phyloP scores from a whole-genome alignment of 92 coral and sea anemone species.

The Parazoanthus atlanticus region DNA sequence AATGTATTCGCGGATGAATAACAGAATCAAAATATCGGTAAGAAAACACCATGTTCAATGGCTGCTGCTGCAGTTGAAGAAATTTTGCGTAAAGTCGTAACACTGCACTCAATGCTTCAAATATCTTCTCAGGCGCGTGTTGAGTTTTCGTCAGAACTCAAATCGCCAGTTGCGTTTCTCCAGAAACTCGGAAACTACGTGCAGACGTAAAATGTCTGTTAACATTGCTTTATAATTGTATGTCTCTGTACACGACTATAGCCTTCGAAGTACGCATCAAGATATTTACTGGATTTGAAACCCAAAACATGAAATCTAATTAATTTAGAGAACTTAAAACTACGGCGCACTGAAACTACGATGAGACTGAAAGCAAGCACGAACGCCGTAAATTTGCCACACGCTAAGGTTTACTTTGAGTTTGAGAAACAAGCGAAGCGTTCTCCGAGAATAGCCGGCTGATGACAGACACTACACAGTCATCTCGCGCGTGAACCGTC shows the following conservation, averaged over 20 bases:
- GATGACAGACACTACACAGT: not conserved
- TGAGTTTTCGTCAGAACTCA: not conserved
- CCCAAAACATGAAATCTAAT: not conserved
- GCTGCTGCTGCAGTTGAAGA: no score
- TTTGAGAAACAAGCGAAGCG: not conserved
- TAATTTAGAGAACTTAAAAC: not conserved
- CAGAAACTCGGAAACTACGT: constrained; percentile 3
- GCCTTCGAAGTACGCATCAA: constrained; percentile 10
- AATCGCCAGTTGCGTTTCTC: not conserved
- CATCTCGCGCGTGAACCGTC: constrained; percentile 1
- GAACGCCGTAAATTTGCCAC: constrained; percentile 3
- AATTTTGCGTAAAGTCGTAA: not conserved
- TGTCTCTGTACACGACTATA: not conserved
- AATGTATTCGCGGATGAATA: no score
- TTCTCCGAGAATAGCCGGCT: not conserved
- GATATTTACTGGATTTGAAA: not conserved
- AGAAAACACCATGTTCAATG: no score
- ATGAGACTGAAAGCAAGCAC: not conserved
- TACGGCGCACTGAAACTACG: not conserved
- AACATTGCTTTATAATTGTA: no score
- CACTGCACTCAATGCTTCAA: not conserved
- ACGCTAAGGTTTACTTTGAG: not conserved
- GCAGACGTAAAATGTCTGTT: constrained; percentile 12
- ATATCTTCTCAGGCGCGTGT: not conserved
- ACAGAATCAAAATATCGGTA: no score